These are phyloP conservation scores for Gymnoscopelus microlampas DNA, from an alignment of 2,797 vertebrate genomes.

Conservation along the genomic window DNA sequence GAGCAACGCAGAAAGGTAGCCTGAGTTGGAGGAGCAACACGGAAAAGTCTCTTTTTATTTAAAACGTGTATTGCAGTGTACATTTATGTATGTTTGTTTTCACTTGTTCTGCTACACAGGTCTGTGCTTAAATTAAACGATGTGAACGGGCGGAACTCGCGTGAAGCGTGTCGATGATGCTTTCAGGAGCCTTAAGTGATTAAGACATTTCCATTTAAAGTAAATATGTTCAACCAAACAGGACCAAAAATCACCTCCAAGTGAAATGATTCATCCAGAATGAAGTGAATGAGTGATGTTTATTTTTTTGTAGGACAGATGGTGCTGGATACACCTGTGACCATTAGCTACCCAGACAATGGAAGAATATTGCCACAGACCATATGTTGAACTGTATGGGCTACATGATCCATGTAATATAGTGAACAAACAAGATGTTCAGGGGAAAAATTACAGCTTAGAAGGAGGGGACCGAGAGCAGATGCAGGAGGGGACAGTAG, in stretches of 20 bases:
- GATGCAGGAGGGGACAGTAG: not conserved
- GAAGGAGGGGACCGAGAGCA: not conserved
- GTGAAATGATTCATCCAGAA: not conserved
- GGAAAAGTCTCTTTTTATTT: too few relatives aligned
- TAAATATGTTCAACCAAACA: constrained; percentile 21
- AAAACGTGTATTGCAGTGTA: too few relatives aligned
- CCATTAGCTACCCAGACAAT: constrained; percentile 31
- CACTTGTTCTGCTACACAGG: too few relatives aligned
- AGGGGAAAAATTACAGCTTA: constrained; percentile 1
- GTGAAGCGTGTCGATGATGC: too few relatives aligned
- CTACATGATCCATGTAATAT: constrained; percentile 32
- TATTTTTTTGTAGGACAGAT: constrained; percentile 35
- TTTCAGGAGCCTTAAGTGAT: too few relatives aligned
- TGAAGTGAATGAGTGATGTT: constrained; percentile 6
- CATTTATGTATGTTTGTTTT: too few relatives aligned
- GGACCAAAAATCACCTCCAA: not conserved
- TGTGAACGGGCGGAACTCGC: too few relatives aligned
- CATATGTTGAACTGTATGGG: constrained; percentile 17
- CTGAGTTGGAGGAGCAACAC: too few relatives aligned
- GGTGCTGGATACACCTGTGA: constrained; percentile 43
- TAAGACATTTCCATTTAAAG: not conserved
- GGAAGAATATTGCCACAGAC: constrained; percentile 9
- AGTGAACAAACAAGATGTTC: constrained; percentile 31
- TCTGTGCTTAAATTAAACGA: too few relatives aligned
- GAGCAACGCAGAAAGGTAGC: too few relatives aligned